Conservation (phyloP, 2,888 invertebrate genomes). For the Zaprionus obscuricornis region DNA sequence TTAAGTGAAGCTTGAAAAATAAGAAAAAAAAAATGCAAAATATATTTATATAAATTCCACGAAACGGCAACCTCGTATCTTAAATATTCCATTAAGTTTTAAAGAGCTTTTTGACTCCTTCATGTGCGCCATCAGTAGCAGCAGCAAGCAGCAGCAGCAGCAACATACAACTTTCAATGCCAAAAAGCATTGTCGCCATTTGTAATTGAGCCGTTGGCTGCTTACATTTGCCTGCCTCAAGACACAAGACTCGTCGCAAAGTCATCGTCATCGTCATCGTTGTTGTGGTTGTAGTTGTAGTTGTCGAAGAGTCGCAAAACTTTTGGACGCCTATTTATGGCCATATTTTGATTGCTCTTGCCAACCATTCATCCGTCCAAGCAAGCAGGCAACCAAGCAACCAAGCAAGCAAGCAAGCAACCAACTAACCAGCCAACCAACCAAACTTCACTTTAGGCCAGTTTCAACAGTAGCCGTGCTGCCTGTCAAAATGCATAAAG, state of each 20-base stretch:
- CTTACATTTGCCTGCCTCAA: conserved; percentile 3
- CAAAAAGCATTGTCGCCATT: conserved; percentile 64
- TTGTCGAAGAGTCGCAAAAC: no score
- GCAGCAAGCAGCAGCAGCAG: conserved; percentile 6
- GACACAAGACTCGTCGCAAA: conserved; percentile 6
- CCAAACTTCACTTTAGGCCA: conserved; percentile 8
- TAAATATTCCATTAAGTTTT: conserved; percentile 45
- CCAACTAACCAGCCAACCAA: conserved; percentile 12
- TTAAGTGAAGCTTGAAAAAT: conserved; percentile 7
- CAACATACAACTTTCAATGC: conserved; percentile 19
- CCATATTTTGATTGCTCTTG: conserved; percentile 68
- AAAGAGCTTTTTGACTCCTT: neutral
- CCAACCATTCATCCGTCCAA: conserved; percentile 23
- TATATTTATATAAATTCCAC: conserved; percentile 15
- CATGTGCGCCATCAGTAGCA: no score
- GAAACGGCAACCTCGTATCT: conserved; percentile 29
- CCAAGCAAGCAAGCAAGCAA: conserved; percentile 10
- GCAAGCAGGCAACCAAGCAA: no score
- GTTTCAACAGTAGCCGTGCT: conserved; percentile 38
- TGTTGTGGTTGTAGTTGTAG: no score
- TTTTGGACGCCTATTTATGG: conserved; percentile 64
- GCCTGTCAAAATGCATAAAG: conserved; percentile 67
- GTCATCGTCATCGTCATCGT: no score
- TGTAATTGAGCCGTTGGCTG: conserved; percentile 65
- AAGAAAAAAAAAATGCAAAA: no score